Base-by-base conservation (phyloP, 2,888 invertebrate species). In the Lepeophtheirus nordmannii region DNA sequence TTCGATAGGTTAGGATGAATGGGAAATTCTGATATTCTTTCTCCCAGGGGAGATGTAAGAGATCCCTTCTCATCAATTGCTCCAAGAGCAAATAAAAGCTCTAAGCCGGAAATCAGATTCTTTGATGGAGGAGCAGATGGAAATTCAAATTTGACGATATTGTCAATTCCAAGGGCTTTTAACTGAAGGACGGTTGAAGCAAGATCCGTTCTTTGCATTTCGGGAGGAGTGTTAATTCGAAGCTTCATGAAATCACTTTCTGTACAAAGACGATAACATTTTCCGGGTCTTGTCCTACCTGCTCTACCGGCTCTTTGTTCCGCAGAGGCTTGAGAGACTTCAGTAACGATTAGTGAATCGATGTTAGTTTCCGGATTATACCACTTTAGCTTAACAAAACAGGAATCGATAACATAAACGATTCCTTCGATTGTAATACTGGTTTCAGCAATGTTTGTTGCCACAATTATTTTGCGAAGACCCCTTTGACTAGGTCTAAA, bases 391-490 rank as follows among this genome's bases (percentile, higher is more conserved):
- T 96, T 97, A 62, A 93, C 91, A 78, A 92, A 98, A 1, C 97
- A 97, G 74, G 90, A 84, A 75, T 98, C 98, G 14, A 64, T 56
- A 20, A 89, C 89, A 76, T 91, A 92, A 39, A 85, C 85, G 69
- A 98, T 84, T 30, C 93, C 93, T 5, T 87, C 85, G 72, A 97
- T 92, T 0, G 97, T 97, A 20, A 97, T 83, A 1, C 94, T 93
- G 0, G 97, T 90, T 77, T 98, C 97, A 0, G 97, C 96, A 65
- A 98, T 88, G 74, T 97, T 97, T 0, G 96, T 97, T 0, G 96
- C 88, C 7, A 97, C 79, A 0, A 98, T 83, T 23, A 96, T 84
- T 77, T 96, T 97, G 38, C 97, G 79, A 0, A 83, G 82, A 40
- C 84, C 84, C 69, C 81, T 81, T 57, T 77, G 73, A 11, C 78